Evolutionary conservation across 1,140 invertebrate species (phyloP), one percentile per base, ranked within the genome.

Genomic region (Scaptomyza graminum): DNA sequence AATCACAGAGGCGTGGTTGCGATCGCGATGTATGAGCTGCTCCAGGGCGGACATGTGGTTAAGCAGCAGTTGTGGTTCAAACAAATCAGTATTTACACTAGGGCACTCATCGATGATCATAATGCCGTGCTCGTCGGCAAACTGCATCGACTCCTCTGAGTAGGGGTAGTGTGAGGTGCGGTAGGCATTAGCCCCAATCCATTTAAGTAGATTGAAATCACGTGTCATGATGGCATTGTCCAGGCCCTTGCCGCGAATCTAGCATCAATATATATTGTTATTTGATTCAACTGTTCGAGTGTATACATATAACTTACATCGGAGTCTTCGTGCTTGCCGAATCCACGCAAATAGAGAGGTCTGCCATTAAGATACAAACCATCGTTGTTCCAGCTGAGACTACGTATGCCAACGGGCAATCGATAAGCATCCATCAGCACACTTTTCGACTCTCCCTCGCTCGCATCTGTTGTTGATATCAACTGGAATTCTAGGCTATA

Each of bases 91-190:
- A 82, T 98, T 96, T 3, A 99, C 98, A 44, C 96, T 97, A 0
- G 98, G 97, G 91, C 97, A 97, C 92, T 99, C 98, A 90, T 98
- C 96, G 64, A 99, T 98, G n/a, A 99, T 96, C 92, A 98, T 97
- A 74, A 99, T 98, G 15, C 98, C 98, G 63, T 96, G 93, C 83
- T 96, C 94, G 91, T 99, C 98, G 16, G 98, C 98, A 87, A 97
- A 93, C 88, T 99, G 97, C 94, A 99, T 97, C 25, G 98, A 96
- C 93, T 99, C 98, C 89, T 99, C 98, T 1, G 97, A 97, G 92
- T 99, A 99, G 2, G 99, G 99, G 93, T 99, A 99, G 92, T 99
- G 98, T 0, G 98, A 99, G 0, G 99, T 99, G 22, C 99, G 94
- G 92, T 98, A 99, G 28, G 96, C 95, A 92, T 99, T 99, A 2